phyloP scores from a whole-genome alignment of 2,797 vertebrate genomes.

The Siniperca obscura region DNA sequence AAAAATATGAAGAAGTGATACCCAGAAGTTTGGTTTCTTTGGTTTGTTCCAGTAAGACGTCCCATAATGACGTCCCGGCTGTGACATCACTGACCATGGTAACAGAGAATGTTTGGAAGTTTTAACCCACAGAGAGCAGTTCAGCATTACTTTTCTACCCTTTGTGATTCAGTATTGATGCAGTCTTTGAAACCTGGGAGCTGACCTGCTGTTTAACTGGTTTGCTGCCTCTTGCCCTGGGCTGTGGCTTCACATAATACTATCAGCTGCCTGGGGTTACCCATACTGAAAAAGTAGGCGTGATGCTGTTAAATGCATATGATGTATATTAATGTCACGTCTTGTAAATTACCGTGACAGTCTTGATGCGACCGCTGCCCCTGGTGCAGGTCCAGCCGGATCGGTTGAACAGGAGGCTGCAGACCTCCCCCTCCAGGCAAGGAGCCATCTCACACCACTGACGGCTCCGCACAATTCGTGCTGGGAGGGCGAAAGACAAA shows the following conservation, averaged over 20 bases:
- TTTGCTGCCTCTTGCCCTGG: slow-evolving; percentile 10
- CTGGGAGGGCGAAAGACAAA: slow-evolving; percentile 70
- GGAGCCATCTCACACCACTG: slow-evolving; percentile 92
- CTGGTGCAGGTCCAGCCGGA: slow-evolving; percentile 91
- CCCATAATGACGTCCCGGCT: background rate
- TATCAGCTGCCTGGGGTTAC: background rate
- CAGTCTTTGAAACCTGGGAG: slow-evolving; percentile 28
- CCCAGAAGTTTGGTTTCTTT: background rate
- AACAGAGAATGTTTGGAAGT: background rate
- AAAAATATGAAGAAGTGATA: background rate
- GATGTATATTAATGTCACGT: slow-evolving; percentile 53
- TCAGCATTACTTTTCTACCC: background rate
- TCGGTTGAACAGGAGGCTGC: slow-evolving; percentile 88
- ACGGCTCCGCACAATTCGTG: slow-evolving; percentile 87
- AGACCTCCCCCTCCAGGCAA: slow-evolving; percentile 88
- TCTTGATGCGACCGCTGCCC: slow-evolving; percentile 90
- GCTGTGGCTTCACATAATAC: slow-evolving; percentile 30
- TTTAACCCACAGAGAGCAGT: slow-evolving; percentile 10
- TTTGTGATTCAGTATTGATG: slow-evolving; percentile 18
- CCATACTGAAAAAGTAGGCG: slow-evolving; percentile 19
- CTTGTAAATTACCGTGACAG: slow-evolving; percentile 86
- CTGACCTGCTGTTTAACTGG: slow-evolving; percentile 31
- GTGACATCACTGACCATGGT: background rate
- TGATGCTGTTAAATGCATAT: slow-evolving; percentile 52
- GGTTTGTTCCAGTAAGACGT: background rate